Base-by-base conservation (phyloP, 2,888 invertebrate species). In the Pharmacophagus antenor region DNA sequence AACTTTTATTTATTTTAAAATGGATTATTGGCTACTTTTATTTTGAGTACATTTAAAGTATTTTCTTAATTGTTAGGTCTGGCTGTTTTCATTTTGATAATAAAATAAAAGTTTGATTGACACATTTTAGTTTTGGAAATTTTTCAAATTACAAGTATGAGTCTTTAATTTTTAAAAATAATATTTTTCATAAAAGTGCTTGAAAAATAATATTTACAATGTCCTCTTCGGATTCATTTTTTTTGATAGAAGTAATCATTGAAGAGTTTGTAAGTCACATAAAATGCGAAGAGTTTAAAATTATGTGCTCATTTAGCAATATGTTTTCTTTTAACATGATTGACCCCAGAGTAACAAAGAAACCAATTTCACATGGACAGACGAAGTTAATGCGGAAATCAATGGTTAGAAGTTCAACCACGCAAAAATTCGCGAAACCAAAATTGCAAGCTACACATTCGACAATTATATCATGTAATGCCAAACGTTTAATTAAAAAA, bases 191-290 rank as follows among this genome's bases (percentile, higher is more conserved):
- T 44, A 47, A 56, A 48, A 56, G 25, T 23, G 46, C 21, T 44
- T 52, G 37, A 58, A 46, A 58, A 42, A 44, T 27, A 54, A 42
- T 49, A 41, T 23, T 46, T 15, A 77, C 71, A 70, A 88, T 89
- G 87, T 65, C 78, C 74, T 60, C 66, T 70, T 72, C 78, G 76
- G 84, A 83, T 79, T 82, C 85, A 70, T 77, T 83, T 75, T 87
- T 88, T 73, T 73, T 85, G 65, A 79, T 88, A 57, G 85, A 89
- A 65, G 72, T 89, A 56, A 62, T 68, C 12, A 72, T 85, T 5
- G 80, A 83, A 65, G 74, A 82, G 58, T 64, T 88, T 21, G 76
- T 68, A 62, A 82, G 77, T 63, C 77, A 67, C 22, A 65, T 73
- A 42, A 65, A 71, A 48, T 78, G 71, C 58, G 79, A 73, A 44